Evolutionary conservation across 2,888 invertebrate genomes (phyloP).

Genomic region (Drosophila pseudotalamancana): DNA sequence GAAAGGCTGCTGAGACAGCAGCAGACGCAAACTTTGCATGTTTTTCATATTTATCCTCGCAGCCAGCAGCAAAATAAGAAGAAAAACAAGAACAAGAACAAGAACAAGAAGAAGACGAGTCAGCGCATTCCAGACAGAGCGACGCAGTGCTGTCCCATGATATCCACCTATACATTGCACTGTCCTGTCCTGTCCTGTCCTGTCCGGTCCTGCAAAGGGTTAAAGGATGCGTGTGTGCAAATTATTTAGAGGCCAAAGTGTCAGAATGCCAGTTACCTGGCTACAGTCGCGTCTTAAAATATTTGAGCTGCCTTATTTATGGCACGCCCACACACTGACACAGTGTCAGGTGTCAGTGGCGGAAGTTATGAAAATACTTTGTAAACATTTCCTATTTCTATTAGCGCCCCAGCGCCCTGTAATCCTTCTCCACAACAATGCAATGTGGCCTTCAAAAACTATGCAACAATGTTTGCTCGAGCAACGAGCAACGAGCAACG

Average conservation of each 20-base stretch:
- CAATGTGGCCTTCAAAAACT: slow-evolving; percentile 69
- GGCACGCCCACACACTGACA: slow-evolving; percentile 35
- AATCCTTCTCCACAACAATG: slow-evolving; percentile 25
- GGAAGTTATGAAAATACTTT: slow-evolving; percentile 84
- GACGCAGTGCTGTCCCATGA: slow-evolving; percentile 32
- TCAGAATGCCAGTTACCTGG: slow-evolving; percentile 66
- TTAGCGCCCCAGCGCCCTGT: slow-evolving; percentile 57
- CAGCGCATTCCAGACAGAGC: slow-evolving; percentile 64
- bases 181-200: slow-evolving; percentile 17
- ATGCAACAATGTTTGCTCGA: slow-evolving; percentile 76
- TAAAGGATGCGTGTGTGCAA: slow-evolving; percentile 63
- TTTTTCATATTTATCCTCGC: slow-evolving; percentile 82
- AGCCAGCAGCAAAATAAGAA: slow-evolving; percentile 1
- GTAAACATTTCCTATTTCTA: slow-evolving; percentile 83
- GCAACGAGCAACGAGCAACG: slow-evolving; percentile 58
- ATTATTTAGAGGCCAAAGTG: slow-evolving; percentile 77
- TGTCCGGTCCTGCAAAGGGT: slow-evolving; percentile 48
- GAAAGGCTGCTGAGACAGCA: slow-evolving; percentile 66
- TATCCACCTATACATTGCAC: not conserved
- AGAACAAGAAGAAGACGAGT: slow-evolving; percentile 32
- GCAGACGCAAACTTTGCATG: slow-evolving; percentile 80
- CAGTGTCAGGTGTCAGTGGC: slow-evolving; percentile 81
- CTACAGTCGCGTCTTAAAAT: slow-evolving; percentile 59
- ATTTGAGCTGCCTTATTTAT: slow-evolving; percentile 72
- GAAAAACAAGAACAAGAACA: not conserved